These are phyloP conservation scores for Andinoacara biseriatus DNA, from an alignment of 2,113 vertebrate species.

Conservation along the genomic window DNA sequence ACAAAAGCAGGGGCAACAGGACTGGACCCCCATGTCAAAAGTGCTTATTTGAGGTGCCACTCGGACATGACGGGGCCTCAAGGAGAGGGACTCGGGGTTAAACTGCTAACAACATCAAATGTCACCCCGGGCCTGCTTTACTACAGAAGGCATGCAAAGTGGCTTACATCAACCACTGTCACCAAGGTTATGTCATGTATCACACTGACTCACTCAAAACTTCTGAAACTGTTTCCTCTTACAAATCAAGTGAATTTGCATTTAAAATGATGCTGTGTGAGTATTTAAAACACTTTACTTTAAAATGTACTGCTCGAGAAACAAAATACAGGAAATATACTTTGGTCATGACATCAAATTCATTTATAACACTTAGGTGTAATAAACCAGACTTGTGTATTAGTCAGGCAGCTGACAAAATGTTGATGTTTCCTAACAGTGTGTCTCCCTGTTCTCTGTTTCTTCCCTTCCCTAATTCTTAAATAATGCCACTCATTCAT, in stretches of 20 bases:
- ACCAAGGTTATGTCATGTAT: constrained; percentile 42
- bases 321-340: neutral
- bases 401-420: constrained; percentile 69
- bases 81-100: constrained; percentile 75
- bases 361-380: constrained; percentile 36
- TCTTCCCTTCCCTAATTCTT: constrained; percentile 76
- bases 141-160: constrained; percentile 61
- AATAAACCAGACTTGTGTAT: constrained; percentile 49
- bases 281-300: neutral
- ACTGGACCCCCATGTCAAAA: constrained; percentile 74
- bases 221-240: neutral
- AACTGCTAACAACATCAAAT: constrained; percentile 77
- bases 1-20: constrained; percentile 59
- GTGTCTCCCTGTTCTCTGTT: constrained; percentile 41
- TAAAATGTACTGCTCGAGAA: neutral
- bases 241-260: neutral
- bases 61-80: constrained; percentile 75
- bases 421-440: constrained; percentile 71
- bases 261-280: neutral
- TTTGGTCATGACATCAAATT: constrained; percentile 18
- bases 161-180: constrained; percentile 53
- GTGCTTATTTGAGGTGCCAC: constrained; percentile 78
- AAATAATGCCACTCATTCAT: constrained; percentile 80
- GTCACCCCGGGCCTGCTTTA: constrained; percentile 61
- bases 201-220: constrained; percentile 14